Evolutionary conservation across 2,113 vertebrate genomes (phyloP), one percentile per base, ranked within the genome.

Genomic region (Amia ocellicauda): DNA sequence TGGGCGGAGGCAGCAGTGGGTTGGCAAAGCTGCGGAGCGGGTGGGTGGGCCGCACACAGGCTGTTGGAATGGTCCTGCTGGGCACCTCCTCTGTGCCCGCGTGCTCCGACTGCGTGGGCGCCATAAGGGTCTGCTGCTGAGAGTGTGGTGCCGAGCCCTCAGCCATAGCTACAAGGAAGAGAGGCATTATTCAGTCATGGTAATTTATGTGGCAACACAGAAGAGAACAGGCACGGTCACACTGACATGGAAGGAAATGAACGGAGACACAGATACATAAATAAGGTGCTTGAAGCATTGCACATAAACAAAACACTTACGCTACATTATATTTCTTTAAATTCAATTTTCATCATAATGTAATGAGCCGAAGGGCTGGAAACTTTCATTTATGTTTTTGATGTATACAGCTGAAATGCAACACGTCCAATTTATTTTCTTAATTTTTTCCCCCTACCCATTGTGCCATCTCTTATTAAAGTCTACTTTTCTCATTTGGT

Each of bases 21-120:
- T 92, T 94, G 69, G 94, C 92, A 66, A 98, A 98, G 83, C 95
- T 97, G 13, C 94, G 88, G 3, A 98, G 89, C 0, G 96, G 96
- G 60, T 98, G 94, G 0, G 87, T 92, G 4, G 96, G 96, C 7
- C 95, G 84, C 0, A 96, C 94, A 0, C 93, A 97, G 26, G 95
- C 94, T 0, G 96, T 98, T 0, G 95, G 95, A 75, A 98, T 96
- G 63, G 82, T 92, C 31, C 94, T 88, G 52, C 89, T 86, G 0
- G 86, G 82, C 0, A 80, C 85, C 3, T 93, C 91, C 60, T 92
- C 91, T 0, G 10, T 71, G 53, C 31, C 78, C 10, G 86, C n/a
- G 43, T 89, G 89, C 54, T 93, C 91, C 0, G 90, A 73, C 56
- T 89, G 89, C 0, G 85, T 51, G 8, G 83, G 80, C 0, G 88